Percentiles rank a stretch among this genome's conserved stretches.
These are phyloP conservation scores for Volucella zonaria DNA, from an alignment of 2,888 invertebrate genomes.

Conservation along the genomic window DNA sequence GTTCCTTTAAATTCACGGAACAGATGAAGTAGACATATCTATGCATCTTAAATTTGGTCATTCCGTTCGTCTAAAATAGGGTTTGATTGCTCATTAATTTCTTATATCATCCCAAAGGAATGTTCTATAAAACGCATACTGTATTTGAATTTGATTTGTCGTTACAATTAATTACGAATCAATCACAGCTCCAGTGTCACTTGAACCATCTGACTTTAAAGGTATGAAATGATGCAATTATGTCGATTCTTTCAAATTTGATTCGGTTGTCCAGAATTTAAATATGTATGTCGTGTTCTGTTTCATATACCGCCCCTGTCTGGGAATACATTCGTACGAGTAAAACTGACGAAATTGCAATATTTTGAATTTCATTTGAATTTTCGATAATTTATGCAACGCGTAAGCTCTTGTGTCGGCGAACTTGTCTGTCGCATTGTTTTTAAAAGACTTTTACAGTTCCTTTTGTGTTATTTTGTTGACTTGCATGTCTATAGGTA, in stretches of 20 bases:
- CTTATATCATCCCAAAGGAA: too few relatives aligned
- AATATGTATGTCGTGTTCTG: not conserved
- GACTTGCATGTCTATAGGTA: conserved; percentile 28
- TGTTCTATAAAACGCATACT: too few relatives aligned
- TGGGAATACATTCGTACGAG: not conserved
- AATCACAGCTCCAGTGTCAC: too few relatives aligned
- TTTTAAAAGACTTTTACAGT: not conserved
- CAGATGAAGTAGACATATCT: too few relatives aligned
- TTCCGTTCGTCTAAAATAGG: too few relatives aligned
- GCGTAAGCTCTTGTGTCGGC: conserved; percentile 20
- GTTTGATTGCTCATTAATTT: too few relatives aligned
- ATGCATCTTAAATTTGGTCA: too few relatives aligned
- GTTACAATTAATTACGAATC: not conserved
- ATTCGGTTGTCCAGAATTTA: not conserved
- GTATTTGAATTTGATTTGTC: not conserved
- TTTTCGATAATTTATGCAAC: conserved; percentile 26
- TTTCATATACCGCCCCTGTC: not conserved
- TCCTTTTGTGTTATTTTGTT: not conserved
- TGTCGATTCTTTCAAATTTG: conserved; percentile 15
- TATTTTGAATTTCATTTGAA: conserved; percentile 12
- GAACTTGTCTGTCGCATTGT: conserved; percentile 38
- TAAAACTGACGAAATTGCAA: conserved; percentile 10
- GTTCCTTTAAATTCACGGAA: too few relatives aligned
- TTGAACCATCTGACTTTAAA: too few relatives aligned
- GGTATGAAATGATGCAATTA: conserved; percentile 26